Evolutionary conservation across 2,888 invertebrate species (phyloP), one percentile per base, ranked within the genome.

Genomic region (Athrips mouffetella): DNA sequence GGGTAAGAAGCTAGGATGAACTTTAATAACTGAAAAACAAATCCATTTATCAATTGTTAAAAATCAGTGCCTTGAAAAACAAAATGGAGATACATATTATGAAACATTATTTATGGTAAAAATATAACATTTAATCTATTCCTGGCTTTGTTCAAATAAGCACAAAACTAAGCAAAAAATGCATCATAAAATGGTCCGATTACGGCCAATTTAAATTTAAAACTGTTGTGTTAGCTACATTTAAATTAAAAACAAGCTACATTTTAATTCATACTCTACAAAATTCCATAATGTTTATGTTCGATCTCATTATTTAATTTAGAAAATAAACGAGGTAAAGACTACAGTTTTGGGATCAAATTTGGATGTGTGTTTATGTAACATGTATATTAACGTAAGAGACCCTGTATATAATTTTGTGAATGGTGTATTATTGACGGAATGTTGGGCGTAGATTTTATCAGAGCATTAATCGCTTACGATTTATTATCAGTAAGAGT

Each of bases 281-380:
- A 80, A 78, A 80, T 80, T 84, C 80, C 83, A 76, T 77, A 72
- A 76, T 72, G 78, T 82, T 80, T 83, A 81, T 76, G 81, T 85
- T 82, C 82, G 87, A 88, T 88, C 87, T 88, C 87, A 88, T 85
- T 85, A 87, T 86, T 86, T 88, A 85, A 87, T 84, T 83, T 85
- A 86, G 85, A 85, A 85, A 86, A 78, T 82, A 82, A 82, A 77
- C 77, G 86, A 87, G 87, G 79, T 85, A 85, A 87, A 87, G 86
- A 86, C 87, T 87, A 84, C 85, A 85, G 81, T 82, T 83, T 84
- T 80, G 87, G 87, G 87, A 86, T 81, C 85, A 87, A 87, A 86
- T 85, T 85, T 83, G 80, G 78, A 85, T 83, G 86, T 85, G 86
- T 86, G 86, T 83, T 81, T 79, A 81, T 71, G 83, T 82, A 80